A percentile compares a stretch with the other conserved stretches of the same genome.
Evolutionary conservation across 2,113 vertebrate species (phyloP).

Genomic region (Salvator merianae): DNA sequence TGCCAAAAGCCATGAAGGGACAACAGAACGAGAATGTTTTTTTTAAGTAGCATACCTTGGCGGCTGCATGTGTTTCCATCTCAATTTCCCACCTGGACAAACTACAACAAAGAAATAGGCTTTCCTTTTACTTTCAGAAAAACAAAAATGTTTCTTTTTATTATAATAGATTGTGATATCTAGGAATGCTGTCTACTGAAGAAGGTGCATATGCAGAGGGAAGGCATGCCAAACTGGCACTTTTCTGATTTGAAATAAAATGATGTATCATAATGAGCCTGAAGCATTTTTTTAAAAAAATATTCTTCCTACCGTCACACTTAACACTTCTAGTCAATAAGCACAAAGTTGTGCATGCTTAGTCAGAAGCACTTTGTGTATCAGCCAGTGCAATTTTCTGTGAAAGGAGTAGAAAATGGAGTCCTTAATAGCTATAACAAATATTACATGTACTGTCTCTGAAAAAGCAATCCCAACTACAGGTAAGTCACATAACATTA

Average conservation of each 20-base stretch:
- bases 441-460: not conserved
- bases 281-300: not conserved
- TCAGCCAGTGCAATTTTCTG: not conserved
- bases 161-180: not conserved
- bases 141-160: not conserved
- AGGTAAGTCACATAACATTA: slow-evolving; percentile 2
- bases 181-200: not conserved
- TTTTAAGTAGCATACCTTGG: not conserved
- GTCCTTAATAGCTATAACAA: not conserved
- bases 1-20: not conserved
- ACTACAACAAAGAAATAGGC: not conserved
- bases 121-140: not conserved
- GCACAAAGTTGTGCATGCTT: not conserved
- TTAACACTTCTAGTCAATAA: not conserved
- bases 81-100: not conserved
- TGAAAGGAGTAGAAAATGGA: not conserved
- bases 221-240: not conserved
- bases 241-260: not conserved
- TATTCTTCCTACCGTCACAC: not conserved
- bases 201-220: not conserved
- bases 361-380: not conserved
- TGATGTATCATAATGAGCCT: not conserved
- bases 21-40: not conserved
- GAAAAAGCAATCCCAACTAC: not conserved
- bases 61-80: not conserved